Conservation (phyloP, 1,140 invertebrate genomes). For the Anagrus nilaparvatae region DNA sequence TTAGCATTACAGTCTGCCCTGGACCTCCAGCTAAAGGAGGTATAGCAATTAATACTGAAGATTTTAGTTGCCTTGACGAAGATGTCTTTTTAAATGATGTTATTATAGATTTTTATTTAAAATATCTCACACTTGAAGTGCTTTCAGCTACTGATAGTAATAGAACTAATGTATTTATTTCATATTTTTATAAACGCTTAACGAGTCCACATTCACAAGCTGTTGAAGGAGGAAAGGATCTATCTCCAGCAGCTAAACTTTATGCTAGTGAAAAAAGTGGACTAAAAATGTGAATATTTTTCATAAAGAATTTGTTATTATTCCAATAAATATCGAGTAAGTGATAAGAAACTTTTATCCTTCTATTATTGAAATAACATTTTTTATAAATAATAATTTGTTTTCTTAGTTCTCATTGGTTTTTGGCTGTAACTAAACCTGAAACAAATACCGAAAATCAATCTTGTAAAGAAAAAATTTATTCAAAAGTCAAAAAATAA, state of each 20-base stretch:
- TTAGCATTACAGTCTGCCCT: slow-evolving; percentile 45
- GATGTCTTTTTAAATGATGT: slow-evolving; percentile 95
- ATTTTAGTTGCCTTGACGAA: slow-evolving; percentile 78
- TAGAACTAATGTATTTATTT: slow-evolving; percentile 86
- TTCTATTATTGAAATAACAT: not conserved
- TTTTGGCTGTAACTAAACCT: slow-evolving; percentile 75
- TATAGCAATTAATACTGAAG: slow-evolving; percentile 81
- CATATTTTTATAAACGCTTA: slow-evolving; percentile 89
- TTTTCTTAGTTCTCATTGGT: slow-evolving; percentile 76
- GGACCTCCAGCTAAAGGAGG: slow-evolving; percentile 63
- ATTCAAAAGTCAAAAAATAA: not conserved
- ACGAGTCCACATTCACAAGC: slow-evolving; percentile 62
- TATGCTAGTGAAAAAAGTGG: slow-evolving; percentile 85
- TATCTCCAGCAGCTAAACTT: slow-evolving; percentile 68
- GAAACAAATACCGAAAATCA: slow-evolving; percentile 73
- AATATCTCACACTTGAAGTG: slow-evolving; percentile 69
- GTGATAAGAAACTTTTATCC: slow-evolving; percentile 15
- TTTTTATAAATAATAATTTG: slow-evolving; percentile 9
- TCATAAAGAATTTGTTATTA: slow-evolving; percentile 90
- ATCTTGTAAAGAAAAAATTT: slow-evolving; percentile 61
- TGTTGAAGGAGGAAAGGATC: slow-evolving; percentile 49
- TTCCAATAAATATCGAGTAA: slow-evolving; percentile 94
- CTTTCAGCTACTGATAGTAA: slow-evolving; percentile 59
- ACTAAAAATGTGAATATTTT: slow-evolving; percentile 94
- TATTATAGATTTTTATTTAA: slow-evolving; percentile 95